A percentile compares a stretch with the other conserved stretches of the same genome.
Evolutionary conservation across 2,888 invertebrate species (phyloP).

Genomic region (Eurytoma adleriae): DNA sequence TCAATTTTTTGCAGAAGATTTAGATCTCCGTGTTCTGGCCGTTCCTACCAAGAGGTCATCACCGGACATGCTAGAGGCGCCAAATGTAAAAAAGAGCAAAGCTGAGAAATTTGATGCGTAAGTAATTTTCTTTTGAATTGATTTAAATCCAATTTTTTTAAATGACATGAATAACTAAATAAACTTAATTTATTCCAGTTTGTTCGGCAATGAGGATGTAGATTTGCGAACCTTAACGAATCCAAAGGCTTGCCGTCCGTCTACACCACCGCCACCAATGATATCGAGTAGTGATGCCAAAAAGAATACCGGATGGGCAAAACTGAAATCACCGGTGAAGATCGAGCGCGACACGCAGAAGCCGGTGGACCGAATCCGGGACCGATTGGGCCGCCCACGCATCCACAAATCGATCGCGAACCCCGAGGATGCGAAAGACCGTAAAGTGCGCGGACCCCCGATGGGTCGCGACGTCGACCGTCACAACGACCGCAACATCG

Average conservation of each 20-base stretch:
- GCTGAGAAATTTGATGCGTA: slow-evolving; percentile 88
- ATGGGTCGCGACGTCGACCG: slow-evolving; percentile 76
- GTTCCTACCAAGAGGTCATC: slow-evolving; percentile 81
- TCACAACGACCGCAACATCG: slow-evolving; percentile 79
- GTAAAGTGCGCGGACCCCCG: background rate
- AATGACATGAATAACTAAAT: background rate
- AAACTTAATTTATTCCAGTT: slow-evolving; percentile 76
- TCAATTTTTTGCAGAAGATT: slow-evolving; percentile 76
- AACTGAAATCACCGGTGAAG: slow-evolving; percentile 53
- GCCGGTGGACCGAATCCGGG: slow-evolving; percentile 68
- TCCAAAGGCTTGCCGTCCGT: slow-evolving; percentile 57
- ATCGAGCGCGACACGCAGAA: slow-evolving; percentile 21
- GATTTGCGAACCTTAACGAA: slow-evolving; percentile 83
- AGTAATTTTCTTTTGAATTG: slow-evolving; percentile 73
- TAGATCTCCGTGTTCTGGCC: slow-evolving; percentile 80
- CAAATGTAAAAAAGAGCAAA: slow-evolving; percentile 79
- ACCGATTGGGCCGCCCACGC: slow-evolving; percentile 80
- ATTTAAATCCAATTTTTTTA: background rate
- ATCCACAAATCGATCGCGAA: slow-evolving; percentile 13
- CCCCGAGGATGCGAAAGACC: slow-evolving; percentile 39
- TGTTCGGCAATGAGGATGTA: slow-evolving; percentile 94
- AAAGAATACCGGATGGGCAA: slow-evolving; percentile 66
- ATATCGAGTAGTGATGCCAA: slow-evolving; percentile 76
- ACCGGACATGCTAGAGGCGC: slow-evolving; percentile 74
- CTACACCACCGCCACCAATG: slow-evolving; percentile 79